Base-by-base conservation (phyloP, 1,140 invertebrate species). In the Eubasilissa regina region DNA sequence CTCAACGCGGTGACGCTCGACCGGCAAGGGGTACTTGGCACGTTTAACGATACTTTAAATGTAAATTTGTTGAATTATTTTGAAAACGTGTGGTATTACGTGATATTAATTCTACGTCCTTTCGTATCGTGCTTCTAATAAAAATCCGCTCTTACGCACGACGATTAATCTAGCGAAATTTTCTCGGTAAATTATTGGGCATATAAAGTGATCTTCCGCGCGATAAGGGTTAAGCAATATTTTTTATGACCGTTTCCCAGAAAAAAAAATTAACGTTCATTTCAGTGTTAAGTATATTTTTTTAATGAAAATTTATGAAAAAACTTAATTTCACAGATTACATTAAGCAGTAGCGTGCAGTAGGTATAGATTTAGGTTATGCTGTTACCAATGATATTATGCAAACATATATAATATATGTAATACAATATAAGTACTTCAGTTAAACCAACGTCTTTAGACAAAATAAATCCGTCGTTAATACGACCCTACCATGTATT, bases 21-120 rank as follows among this genome's bases (percentile, higher is more conserved):
- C n/a, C n/a, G n/a, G n/a, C 13, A 43, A 73, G 43, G 25, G 51
- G 66, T 62, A 25, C 44, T 75, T 12, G 55, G 62, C 51, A 45
- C 25, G 43, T 75, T 77, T 77, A 77, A 35, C 74, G 80, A 77
- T 81, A 77, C 80, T 81, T 81, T 81, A 76, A 77, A 81, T 81
- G 80, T 15, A 81, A 81, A 81, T 81, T 81, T 56, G 21, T 17
- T 17, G 44, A 81, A 79, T 77, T 81, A 79, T 68, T 77, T 68
- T 73, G 60, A 64, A 74, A 51, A 60, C 73, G 43, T 77, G 76
- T 60, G 80, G 35, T 64, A 79, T 81, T 81, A 81, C 45, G 64
- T 48, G 74, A 74, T 56, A 79, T 79, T 81, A 76, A 77, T 77
- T 66, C 56, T n/a, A 73, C 53, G 4, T 75, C n/a, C 44, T 7